Evolutionary conservation across 1,140 invertebrate species (phyloP).

Genomic region (Pteromalus puparum): DNA sequence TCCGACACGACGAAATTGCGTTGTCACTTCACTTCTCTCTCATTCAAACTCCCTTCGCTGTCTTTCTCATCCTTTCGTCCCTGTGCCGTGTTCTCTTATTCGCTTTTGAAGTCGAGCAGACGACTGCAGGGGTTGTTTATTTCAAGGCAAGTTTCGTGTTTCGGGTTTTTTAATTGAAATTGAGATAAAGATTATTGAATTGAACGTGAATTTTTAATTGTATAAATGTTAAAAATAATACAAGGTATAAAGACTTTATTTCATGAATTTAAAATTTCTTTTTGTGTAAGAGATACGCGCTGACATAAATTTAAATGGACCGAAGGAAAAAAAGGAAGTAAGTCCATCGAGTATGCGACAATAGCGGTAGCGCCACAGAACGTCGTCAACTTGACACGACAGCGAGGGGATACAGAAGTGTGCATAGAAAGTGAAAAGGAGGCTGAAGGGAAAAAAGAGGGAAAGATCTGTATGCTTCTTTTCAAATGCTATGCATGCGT

Average conservation of each 20-base stretch:
- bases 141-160: too few species aligned
- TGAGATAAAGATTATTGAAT: too few species aligned
- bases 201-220: too few species aligned
- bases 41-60: constrained; percentile 21
- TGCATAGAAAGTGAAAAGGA: neutral
- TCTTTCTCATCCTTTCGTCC: neutral
- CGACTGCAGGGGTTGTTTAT: neutral
- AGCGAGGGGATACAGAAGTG: neutral
- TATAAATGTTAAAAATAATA: too few species aligned
- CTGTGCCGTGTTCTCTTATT: neutral
- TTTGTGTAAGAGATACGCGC: too few species aligned
- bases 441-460: neutral
- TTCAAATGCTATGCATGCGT: neutral
- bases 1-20: constrained; percentile 34
- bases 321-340: neutral
- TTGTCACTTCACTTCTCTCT: constrained; percentile 37
- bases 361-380: neutral
- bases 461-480: neutral
- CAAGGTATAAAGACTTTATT: too few species aligned
- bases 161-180: too few species aligned
- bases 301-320: neutral
- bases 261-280: too few species aligned
- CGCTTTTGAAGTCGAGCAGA: neutral
- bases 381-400: neutral
- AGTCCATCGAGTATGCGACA: neutral